These are phyloP conservation scores for Globicephala melas DNA, from an alignment of 2,113 vertebrate species.

Conservation along the genomic window DNA sequence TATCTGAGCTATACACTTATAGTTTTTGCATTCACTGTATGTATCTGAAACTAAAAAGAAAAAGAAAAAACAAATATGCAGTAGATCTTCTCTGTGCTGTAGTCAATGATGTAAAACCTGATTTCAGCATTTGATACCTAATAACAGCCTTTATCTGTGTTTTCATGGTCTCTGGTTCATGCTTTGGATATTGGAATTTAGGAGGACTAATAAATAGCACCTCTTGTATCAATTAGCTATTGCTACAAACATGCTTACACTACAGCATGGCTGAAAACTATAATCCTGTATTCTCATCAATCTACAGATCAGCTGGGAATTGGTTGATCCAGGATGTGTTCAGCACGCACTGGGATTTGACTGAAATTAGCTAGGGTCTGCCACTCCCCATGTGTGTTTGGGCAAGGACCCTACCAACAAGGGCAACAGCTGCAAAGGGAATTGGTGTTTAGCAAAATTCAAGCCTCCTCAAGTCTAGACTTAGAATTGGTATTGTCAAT, in stretches of 20 bases:
- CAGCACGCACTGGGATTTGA: not conserved
- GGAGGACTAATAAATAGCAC: not conserved
- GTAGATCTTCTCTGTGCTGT: not conserved
- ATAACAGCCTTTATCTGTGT: not conserved
- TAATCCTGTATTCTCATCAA: not conserved
- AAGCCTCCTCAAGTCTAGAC: not conserved
- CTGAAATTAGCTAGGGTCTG: not conserved
- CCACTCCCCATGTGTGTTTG: not conserved
- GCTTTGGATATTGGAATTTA: not conserved
- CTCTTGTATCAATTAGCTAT: not conserved
- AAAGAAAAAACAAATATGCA: not conserved
- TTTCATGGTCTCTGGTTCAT: not conserved
- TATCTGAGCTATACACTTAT: not conserved
- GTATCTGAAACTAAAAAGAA: not conserved
- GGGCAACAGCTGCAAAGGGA: not conserved
- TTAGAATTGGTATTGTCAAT: fast-evolving
- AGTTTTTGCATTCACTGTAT: not conserved
- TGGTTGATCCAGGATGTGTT: not conserved
- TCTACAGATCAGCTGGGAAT: not conserved
- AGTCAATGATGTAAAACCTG: not conserved
- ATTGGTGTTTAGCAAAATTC: not conserved
- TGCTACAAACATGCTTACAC: not conserved
- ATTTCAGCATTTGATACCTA: not conserved
- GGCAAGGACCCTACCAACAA: not conserved
- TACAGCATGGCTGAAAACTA: not conserved